phyloP scores from a whole-genome alignment of 2,888 invertebrate genomes.

The Villa cingulata region DNA sequence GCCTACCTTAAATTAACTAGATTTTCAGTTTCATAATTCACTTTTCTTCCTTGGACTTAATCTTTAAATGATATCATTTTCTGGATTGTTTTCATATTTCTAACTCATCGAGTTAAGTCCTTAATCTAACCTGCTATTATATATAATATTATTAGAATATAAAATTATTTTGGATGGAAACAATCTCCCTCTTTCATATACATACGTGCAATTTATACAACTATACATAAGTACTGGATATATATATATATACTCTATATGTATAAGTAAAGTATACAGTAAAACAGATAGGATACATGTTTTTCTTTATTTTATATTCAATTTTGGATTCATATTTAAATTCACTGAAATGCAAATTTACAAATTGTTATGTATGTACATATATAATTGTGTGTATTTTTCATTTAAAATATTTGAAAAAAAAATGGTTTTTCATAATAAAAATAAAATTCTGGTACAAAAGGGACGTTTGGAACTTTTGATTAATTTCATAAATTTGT shows the following conservation, averaged over 20 bases:
- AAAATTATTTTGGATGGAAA: no score
- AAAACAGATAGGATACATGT: not conserved
- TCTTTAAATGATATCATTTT: constrained; percentile 14
- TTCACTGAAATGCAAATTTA: not conserved
- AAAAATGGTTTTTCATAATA: no score
- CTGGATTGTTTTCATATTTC: constrained; percentile 12
- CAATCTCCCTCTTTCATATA: no score
- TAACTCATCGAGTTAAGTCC: no score
- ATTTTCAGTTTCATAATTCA: constrained; percentile 15
- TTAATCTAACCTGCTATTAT: no score
- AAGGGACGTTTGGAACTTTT: constrained; percentile 4
- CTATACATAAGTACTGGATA: not conserved
- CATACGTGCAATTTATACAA: not conserved
- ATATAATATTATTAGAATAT: no score
- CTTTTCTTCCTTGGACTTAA: constrained; percentile 13
- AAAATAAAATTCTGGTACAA: not conserved
- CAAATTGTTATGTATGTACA: no score
- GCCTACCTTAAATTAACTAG: constrained; percentile 13
- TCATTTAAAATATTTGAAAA: no score
- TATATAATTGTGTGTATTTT: no score
- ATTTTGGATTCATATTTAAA: not conserved
- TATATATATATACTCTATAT: not conserved
- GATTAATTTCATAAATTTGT: constrained; percentile 16
- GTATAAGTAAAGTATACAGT: no score
- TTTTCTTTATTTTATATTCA: not conserved